Evolutionary conservation across 2,797 vertebrate species (phyloP).

Genomic region (Dendrocincla fuliginosa): DNA sequence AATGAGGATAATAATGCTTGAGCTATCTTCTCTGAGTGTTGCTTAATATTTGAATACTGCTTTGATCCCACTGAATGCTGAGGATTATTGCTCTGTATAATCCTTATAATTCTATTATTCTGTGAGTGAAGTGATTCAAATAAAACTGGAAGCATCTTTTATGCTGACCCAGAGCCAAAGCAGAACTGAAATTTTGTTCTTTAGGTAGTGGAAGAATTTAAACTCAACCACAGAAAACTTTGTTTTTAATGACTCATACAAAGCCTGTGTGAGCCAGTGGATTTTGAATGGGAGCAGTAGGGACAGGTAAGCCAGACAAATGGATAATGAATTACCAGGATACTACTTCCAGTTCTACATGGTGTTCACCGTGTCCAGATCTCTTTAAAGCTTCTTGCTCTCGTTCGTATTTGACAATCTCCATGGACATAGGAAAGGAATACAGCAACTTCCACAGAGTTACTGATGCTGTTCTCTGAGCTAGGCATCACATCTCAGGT

Average conservation of each 20-base stretch:
- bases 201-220: neutral
- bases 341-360: neutral
- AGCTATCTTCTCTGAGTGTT: neutral
- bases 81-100: neutral
- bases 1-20: neutral
- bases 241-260: neutral
- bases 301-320: neutral
- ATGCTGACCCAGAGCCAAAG: neutral
- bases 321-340: neutral
- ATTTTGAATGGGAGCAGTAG: neutral
- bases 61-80: neutral
- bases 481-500: neutral
- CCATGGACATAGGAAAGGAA: neutral
- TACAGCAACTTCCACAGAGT: neutral
- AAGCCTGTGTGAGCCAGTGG: neutral
- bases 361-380: neutral
- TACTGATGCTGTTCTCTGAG: neutral
- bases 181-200: neutral
- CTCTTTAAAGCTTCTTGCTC: neutral
- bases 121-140: neutral
- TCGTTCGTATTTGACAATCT: neutral
- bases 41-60: neutral
- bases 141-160: constrained; percentile 5
- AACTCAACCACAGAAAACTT: neutral
- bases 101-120: constrained; percentile 22